A percentile compares a stretch with the other conserved stretches of the same genome.
phyloP scores from a whole-genome alignment of 2,888 invertebrate species.

The Macrophya annulata region DNA sequence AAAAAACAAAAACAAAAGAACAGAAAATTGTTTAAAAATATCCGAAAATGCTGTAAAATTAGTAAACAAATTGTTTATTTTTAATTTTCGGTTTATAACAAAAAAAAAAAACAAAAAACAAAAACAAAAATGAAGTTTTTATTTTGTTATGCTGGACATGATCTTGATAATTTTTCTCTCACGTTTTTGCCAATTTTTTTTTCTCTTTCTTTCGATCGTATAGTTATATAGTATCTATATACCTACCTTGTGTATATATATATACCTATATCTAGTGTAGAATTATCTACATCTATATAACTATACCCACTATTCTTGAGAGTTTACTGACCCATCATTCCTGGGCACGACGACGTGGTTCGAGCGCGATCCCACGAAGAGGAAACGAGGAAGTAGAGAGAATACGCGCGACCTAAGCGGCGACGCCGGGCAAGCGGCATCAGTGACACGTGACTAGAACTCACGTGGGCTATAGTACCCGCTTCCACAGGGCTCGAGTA shows the following conservation, averaged over 20 bases:
- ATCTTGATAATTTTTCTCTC: slow-evolving; percentile 4
- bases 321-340: slow-evolving; percentile 47
- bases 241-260: not conserved
- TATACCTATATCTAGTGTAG: not conserved
- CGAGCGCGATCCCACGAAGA: slow-evolving; percentile 47
- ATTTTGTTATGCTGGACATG: not conserved
- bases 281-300: slow-evolving; percentile 28
- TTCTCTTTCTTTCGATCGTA: not conserved
- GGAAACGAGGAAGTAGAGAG: slow-evolving; percentile 43
- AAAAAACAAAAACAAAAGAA: not conserved
- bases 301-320: not conserved
- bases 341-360: slow-evolving; percentile 27
- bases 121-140: not conserved
- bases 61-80: too few species aligned
- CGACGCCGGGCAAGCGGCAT: slow-evolving; percentile 9
- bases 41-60: too few species aligned
- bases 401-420: not conserved
- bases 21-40: not conserved
- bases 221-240: not conserved
- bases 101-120: not conserved
- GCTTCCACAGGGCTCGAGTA: slow-evolving; percentile 7
- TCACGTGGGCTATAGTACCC: slow-evolving; percentile 42
- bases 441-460: slow-evolving; percentile 46
- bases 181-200: not conserved
- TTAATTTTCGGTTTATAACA: not conserved